Conservation (phyloP, 2,113 vertebrate species). For the Thunnus maccoyii region DNA sequence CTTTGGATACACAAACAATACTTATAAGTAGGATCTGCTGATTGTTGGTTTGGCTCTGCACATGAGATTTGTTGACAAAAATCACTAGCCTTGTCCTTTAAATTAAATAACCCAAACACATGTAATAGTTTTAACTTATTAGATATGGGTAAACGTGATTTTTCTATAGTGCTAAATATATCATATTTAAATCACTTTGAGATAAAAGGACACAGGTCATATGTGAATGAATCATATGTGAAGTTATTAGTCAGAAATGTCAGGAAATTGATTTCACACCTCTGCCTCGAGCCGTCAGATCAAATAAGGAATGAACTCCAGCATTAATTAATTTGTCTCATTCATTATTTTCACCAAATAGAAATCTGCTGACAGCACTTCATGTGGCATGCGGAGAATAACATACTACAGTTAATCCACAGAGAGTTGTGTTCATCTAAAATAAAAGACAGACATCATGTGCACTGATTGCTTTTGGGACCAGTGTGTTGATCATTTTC, state of each 20-base stretch:
- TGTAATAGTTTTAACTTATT: too few relatives aligned
- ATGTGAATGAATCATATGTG: neutral
- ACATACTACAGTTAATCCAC: neutral
- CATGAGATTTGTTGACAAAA: too few relatives aligned
- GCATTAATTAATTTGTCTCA: neutral
- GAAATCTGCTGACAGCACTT: neutral
- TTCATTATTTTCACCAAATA: neutral
- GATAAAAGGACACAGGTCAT: neutral
- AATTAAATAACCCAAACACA: too few relatives aligned
- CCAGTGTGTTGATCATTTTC: neutral
- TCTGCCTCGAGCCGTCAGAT: neutral
- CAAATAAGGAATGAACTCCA: neutral
- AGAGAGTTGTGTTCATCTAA: neutral
- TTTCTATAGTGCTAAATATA: too few relatives aligned
- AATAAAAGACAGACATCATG: neutral
- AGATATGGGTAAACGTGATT: neutral
- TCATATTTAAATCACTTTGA: neutral
- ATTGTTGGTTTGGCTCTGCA: too few relatives aligned
- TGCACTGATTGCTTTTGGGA: neutral
- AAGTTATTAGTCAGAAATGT: slow-evolving; percentile 14
- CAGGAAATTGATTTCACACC: slow-evolving; percentile 27
- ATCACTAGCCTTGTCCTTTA: too few relatives aligned
- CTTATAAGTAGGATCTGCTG: too few relatives aligned
- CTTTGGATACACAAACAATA: too few relatives aligned
- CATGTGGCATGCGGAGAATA: neutral